Evolutionary conservation across 1,140 invertebrate genomes (phyloP), one percentile per base, ranked within the genome.

Genomic region (Chymomyza costata): DNA sequence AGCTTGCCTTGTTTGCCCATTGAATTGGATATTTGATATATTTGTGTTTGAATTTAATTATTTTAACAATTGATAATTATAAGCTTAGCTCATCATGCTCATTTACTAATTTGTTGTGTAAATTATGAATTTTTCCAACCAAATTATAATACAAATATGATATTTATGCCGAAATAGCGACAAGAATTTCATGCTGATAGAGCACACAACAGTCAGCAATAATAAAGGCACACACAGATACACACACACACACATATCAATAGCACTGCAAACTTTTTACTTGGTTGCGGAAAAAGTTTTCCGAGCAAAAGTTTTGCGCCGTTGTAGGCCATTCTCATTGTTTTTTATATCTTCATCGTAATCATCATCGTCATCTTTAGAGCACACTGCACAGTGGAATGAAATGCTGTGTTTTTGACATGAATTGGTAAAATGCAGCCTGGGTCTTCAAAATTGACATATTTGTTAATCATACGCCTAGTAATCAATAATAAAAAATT

Each of bases 141-240:
- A 65, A 73, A 80, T 80, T 80, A 80, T 68, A 80, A 80, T 80
- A 80, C 64, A 80, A 80, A 80, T 80, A 80, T 66, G 73, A 73
- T 50, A 65, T 80, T 80, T 80, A 80, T 80, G 73, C 35, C 35
- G 15, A 38, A 38, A 14, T 5, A 38, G 8, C 32, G 32, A 8
- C 3, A 3, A 34, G n/a, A n/a, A 34, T 34, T n/a, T n/a, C n/a
- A 3, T 10, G 35, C 67, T 46, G 56, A 66, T 73, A 62, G 57
- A 64, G 62, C 19, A 39, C 7, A 34, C 15, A 35, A 56, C 53
- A 28, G 47, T 50, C 58, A 63, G 32, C 17, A 16, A 51, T 46
- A 67, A 65, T 58, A 39, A 46, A 43, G 49, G n/a, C 40, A 25
- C 21, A 25, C 21, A 25, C 21, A 25, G 21, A 25, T 25, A 25